Conservation (phyloP, 92 coral and sea anemone species). For the Epizoanthus illoricatus region DNA sequence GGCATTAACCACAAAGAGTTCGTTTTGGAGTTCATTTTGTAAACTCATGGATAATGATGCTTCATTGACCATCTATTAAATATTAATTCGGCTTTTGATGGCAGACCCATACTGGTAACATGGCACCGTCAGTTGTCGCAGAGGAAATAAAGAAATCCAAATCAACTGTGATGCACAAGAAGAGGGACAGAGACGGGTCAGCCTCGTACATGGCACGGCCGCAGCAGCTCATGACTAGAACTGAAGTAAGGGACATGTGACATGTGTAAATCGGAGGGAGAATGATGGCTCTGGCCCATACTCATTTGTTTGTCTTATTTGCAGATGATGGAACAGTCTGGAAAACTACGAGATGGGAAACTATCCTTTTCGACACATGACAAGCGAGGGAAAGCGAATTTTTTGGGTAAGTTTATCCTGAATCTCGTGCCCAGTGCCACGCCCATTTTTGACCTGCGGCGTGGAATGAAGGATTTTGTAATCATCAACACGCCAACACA, state of each 20-base stretch:
- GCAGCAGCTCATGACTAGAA: slow-evolving; percentile 58
- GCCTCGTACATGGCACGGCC: slow-evolving; percentile 53
- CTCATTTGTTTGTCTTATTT: not conserved
- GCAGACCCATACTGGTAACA: slow-evolving; percentile 2
- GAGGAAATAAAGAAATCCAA: slow-evolving; percentile 84
- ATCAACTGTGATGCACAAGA: slow-evolving; percentile 78
- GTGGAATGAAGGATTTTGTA: too few relatives aligned
- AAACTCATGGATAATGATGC: too few relatives aligned
- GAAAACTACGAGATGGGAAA: slow-evolving; percentile 28
- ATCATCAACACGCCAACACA: too few relatives aligned
- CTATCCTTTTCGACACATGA: slow-evolving; percentile 10
- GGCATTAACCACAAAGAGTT: too few relatives aligned
- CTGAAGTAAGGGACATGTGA: slow-evolving; percentile 48
- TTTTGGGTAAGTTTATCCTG: slow-evolving; percentile 4
- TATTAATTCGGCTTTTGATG: not conserved
- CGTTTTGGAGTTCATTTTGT: too few relatives aligned
- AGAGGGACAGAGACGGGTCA: slow-evolving; percentile 73
- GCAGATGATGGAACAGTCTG: slow-evolving; percentile 33
- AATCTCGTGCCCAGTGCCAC: too few relatives aligned
- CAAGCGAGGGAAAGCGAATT: slow-evolving; percentile 20
- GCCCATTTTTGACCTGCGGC: too few relatives aligned
- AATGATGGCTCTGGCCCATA: too few relatives aligned
- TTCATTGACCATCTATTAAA: too few relatives aligned
- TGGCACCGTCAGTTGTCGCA: slow-evolving; percentile 60
- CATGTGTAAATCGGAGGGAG: too few relatives aligned